Base-by-base conservation (phyloP, 2,113 vertebrate genomes). In the Noturus placidus region DNA sequence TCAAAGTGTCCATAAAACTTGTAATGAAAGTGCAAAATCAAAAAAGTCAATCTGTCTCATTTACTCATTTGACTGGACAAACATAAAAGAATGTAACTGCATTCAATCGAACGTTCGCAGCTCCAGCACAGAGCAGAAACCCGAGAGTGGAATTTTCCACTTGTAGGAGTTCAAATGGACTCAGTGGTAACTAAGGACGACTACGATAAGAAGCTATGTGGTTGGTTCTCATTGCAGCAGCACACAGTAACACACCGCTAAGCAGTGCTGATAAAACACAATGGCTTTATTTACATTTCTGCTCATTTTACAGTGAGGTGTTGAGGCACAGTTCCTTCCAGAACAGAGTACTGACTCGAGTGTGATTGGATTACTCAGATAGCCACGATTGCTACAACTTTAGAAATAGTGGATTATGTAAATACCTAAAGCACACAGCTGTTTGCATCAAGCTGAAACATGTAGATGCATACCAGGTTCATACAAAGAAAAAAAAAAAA, bases 141-240 rank as follows among this genome's bases (percentile, higher is more conserved):
- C 20, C 13, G 61, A 61, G 70, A 63, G 8, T 87, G 82, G 82
- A 82, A 83, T 85, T 86, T 81, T 54, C 35, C 59, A 88, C 78
- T 80, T 82, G 83, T 69, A 82, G 59, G 61, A 67, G 59, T 67
- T 83, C 42, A 30, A 83, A 67, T 46, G 63, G 61, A 83, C 80
- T 90, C 10, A 52, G 69, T 85, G 65, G 63, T 81, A 79, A 87
- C 84, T 83, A 52, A 54, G 33, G 72, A 22, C 79, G 80, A 74
- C 84, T 52, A 33, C 5, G 30, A 70, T 57, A 87, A 79, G 86
- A 72, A 81, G 42, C 27, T 10, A 50, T 59, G 19, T 42, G 78
- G 30, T 81, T 72, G 86, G 77, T 54, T 82, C 54, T 30, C 79
- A 74, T 74, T 35, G 42, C 14, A 69, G 33, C 33, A 59, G 79